Evolutionary conservation across 2,888 invertebrate genomes (phyloP).

Genomic region (Himalopsyche japonica): DNA sequence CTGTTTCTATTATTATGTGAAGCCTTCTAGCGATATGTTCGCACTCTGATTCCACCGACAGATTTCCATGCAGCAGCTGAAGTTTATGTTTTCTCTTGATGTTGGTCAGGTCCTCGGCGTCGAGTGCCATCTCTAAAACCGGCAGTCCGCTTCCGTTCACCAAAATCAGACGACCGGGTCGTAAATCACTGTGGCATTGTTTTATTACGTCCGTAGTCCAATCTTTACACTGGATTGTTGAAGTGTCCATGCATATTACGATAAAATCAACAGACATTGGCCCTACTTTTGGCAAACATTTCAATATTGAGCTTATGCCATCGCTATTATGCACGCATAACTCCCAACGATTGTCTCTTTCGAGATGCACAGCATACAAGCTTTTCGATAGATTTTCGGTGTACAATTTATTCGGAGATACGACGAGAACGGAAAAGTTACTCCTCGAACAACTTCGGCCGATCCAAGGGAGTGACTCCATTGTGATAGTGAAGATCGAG

Average conservation of each 20-base stretch:
- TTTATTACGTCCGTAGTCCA: constrained; percentile 51
- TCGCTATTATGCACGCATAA: constrained; percentile 46
- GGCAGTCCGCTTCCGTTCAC: constrained; percentile 54
- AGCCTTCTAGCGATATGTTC: constrained; percentile 49
- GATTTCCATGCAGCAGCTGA: constrained; percentile 53
- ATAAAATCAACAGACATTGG: constrained; percentile 29
- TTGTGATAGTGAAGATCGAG: neutral
- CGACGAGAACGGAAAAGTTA: constrained; percentile 49
- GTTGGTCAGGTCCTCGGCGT: constrained; percentile 49
- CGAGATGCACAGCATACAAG: constrained; percentile 48
- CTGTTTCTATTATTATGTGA: constrained; percentile 53
- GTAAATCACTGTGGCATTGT: constrained; percentile 54
- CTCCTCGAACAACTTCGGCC: constrained; percentile 52
- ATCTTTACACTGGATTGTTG: constrained; percentile 47
- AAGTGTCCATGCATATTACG: constrained; percentile 33
- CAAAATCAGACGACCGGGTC: constrained; percentile 51
- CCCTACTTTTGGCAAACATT: constrained; percentile 15
- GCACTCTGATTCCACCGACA: constrained; percentile 47
- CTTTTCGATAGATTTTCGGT: constrained; percentile 52
- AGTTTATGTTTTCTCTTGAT: constrained; percentile 50
- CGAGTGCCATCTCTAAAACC: constrained; percentile 52
- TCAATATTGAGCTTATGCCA: constrained; percentile 19
- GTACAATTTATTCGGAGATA: constrained; percentile 52
- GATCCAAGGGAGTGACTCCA: constrained; percentile 51
- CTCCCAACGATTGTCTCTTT: constrained; percentile 52